A percentile compares a stretch with the other conserved stretches of the same genome.
phyloP scores from a whole-genome alignment of 1,140 invertebrate genomes.

The Eulimnadia texana region DNA sequence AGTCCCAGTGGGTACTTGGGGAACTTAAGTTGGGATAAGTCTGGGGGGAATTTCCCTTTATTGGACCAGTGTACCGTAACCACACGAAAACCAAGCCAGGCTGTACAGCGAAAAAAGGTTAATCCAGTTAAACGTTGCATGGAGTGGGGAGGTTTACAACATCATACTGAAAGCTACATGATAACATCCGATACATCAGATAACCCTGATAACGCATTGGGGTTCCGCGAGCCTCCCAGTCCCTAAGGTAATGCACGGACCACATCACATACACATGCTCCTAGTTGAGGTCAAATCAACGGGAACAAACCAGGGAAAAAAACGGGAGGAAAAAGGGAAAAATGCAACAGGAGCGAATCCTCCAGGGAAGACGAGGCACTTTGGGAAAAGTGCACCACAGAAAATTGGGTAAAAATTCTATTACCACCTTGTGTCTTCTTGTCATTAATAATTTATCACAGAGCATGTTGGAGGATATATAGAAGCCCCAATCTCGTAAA shows the following conservation, averaged over 20 bases:
- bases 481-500: not conserved
- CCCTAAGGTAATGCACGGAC: not conserved
- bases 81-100: not conserved
- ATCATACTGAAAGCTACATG: too few species aligned
- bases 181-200: too few species aligned
- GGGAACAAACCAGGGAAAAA: not conserved
- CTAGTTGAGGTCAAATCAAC: not conserved
- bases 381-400: too few species aligned
- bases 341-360: not conserved
- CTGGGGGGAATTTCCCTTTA: too few species aligned
- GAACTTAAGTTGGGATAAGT: too few species aligned
- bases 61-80: not conserved
- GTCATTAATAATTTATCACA: not conserved
- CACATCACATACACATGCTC: not conserved
- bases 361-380: not conserved
- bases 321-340: not conserved
- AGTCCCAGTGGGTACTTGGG: too few species aligned
- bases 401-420: not conserved
- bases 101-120: not conserved
- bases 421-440: not conserved
- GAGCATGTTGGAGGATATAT: not conserved
- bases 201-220: too few species aligned
- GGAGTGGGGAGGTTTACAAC: too few species aligned
- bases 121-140: not conserved
- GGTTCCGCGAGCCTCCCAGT: too few species aligned